These are phyloP conservation scores for Melierax canorus DNA, from an alignment of 2,113 vertebrate genomes.

Conservation along the genomic window DNA sequence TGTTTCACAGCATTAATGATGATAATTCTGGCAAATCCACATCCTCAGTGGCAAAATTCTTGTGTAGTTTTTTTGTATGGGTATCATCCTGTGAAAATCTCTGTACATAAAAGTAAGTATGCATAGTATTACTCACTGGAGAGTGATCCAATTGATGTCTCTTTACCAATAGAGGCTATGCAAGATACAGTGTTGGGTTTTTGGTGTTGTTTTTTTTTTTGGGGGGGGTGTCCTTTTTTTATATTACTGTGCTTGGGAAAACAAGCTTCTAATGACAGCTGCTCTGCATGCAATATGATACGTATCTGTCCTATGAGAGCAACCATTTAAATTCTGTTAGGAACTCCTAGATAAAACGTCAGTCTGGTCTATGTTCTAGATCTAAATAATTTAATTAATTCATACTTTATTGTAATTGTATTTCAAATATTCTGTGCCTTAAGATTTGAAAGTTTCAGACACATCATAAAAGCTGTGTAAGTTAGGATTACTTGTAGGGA, in stretches of 20 bases:
- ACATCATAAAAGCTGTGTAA: rapidly evolving
- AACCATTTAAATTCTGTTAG: neutral
- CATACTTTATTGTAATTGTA: neutral
- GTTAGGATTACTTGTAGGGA: neutral
- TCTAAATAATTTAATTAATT: neutral
- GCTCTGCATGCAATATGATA: neutral
- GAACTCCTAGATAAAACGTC: neutral
- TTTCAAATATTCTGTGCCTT: neutral
- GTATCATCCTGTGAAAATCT: neutral
- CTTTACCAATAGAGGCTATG: neutral
- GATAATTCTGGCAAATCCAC: neutral
- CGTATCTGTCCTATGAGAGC: neutral
- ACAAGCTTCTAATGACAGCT: neutral
- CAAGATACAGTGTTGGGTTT: neutral
- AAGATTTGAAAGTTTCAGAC: neutral
- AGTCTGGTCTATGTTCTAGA: neutral
- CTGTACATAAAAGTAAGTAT: neutral
- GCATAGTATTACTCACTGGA: neutral
- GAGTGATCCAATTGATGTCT: neutral
- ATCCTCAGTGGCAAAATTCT: neutral
- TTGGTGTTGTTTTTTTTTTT: too few species aligned
- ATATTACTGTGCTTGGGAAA: neutral
- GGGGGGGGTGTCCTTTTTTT: neutral
- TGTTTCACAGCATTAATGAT: neutral
- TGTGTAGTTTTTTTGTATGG: neutral